Percentiles rank a stretch among this genome's conserved stretches.
Conservation (phyloP, 1,140 invertebrate species). For the Akabosia matsudoensis region DNA sequence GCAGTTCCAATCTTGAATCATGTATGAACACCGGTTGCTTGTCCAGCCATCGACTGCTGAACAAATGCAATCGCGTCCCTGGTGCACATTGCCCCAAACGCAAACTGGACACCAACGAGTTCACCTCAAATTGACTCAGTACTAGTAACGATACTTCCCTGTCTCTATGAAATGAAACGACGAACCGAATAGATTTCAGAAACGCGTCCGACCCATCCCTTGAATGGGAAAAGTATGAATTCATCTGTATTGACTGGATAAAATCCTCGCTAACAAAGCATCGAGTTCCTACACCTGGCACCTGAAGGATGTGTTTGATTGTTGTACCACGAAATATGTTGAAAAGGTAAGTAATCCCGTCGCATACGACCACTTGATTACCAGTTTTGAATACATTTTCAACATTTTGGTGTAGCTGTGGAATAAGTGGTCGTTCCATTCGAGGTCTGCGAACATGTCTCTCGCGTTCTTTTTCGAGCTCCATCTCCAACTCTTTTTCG, state of each 20-base stretch:
- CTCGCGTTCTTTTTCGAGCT: slow-evolving; percentile 25
- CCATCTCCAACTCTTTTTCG: slow-evolving; percentile 29
- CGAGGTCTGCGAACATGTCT: background rate
- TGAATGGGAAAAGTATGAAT: too few relatives aligned
- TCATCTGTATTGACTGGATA: background rate
- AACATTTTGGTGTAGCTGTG: background rate
- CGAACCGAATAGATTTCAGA: background rate
- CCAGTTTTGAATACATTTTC: background rate
- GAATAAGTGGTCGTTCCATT: background rate
- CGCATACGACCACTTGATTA: slow-evolving; percentile 4
- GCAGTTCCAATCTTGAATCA: background rate
- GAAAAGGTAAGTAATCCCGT: background rate
- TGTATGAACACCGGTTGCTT: background rate
- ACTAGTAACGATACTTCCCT: too few relatives aligned
- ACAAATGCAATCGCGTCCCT: slow-evolving; percentile 14
- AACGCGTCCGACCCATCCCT: background rate
- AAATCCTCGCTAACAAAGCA: background rate
- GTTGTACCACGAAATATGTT: background rate
- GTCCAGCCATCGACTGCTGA: background rate
- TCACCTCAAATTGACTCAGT: too few relatives aligned
- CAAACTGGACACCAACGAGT: too few relatives aligned
- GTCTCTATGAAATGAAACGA: background rate
- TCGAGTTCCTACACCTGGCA: background rate
- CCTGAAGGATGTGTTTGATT: background rate
- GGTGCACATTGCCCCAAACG: too few relatives aligned